Conservation (phyloP, 1,140 invertebrate species). For the Lutraria rhynchaena region DNA sequence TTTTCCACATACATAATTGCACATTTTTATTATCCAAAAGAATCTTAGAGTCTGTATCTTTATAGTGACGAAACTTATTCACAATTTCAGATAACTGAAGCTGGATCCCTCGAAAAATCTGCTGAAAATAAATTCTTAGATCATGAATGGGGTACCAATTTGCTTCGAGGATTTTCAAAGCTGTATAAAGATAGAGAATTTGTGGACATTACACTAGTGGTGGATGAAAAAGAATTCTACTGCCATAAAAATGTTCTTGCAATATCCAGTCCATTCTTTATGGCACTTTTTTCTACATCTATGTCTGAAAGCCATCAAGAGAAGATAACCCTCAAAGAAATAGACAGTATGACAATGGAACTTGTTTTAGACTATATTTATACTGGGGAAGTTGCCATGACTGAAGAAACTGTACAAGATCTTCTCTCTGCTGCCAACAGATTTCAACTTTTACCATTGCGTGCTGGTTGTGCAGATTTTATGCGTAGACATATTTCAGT, state of each 20-base stretch:
- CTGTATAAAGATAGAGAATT: slow-evolving; percentile 83
- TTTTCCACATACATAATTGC: no score
- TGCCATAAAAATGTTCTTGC: slow-evolving; percentile 84
- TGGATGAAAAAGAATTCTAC: slow-evolving; percentile 82
- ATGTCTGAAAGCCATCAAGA: slow-evolving; percentile 83
- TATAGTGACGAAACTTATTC: no score
- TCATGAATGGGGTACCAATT: slow-evolving; percentile 69
- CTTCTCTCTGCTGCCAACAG: slow-evolving; percentile 86
- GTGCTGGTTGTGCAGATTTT: slow-evolving; percentile 79
- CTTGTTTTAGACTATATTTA: slow-evolving; percentile 85
- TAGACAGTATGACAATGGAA: slow-evolving; percentile 83
- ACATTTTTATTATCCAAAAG: no score
- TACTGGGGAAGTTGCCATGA: slow-evolving; percentile 84
- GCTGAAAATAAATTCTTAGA: slow-evolving; percentile 72
- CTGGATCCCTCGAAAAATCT: slow-evolving; percentile 50
- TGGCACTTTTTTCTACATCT: slow-evolving; percentile 83
- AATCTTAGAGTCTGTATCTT: no score
- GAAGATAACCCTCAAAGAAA: slow-evolving; percentile 83
- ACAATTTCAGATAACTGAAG: slow-evolving; percentile 48
- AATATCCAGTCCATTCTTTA: slow-evolving; percentile 84
- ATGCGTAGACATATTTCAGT: slow-evolving; percentile 80
- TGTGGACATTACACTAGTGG: slow-evolving; percentile 83
- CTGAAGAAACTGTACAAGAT: slow-evolving; percentile 84
- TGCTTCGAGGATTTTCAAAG: slow-evolving; percentile 83
- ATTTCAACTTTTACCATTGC: slow-evolving; percentile 82